phyloP scores from a whole-genome alignment of 2,797 vertebrate species.

The Anisognathus igniventris region DNA sequence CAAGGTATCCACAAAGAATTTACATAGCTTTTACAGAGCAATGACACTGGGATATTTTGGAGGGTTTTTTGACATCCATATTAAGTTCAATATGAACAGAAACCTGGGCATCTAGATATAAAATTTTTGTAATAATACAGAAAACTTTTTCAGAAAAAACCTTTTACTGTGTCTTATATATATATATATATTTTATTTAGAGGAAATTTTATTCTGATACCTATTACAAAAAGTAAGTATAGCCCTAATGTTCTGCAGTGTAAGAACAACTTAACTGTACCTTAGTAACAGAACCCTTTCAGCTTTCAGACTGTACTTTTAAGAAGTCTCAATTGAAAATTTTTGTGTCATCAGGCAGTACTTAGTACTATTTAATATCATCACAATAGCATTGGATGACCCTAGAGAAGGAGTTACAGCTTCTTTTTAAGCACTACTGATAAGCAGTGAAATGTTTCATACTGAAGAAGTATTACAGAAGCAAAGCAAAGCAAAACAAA shows the following conservation, averaged over 20 bases:
- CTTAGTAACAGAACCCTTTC: background rate
- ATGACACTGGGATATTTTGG: accelerated
- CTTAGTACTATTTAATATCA: background rate
- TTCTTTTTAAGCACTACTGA: background rate
- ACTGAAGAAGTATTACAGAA: background rate
- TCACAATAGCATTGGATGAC: background rate
- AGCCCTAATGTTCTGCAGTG: background rate
- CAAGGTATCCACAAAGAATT: background rate
- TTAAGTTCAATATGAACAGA: background rate
- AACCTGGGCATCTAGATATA: background rate
- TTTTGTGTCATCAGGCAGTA: background rate
- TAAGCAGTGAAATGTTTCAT: background rate
- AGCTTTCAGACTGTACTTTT: background rate
- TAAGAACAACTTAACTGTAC: background rate
- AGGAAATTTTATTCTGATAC: background rate
- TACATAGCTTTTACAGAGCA: background rate
- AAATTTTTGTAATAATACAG: background rate
- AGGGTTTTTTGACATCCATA: accelerated
- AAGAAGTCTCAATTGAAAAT: background rate
- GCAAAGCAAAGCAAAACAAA: background rate
- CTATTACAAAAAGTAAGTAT: background rate
- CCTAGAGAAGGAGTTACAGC: background rate
- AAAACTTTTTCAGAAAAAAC: background rate
- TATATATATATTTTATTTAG: background rate
- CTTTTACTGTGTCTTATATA: background rate